Conservation (phyloP, 2,797 vertebrate species). For the Manis javanica region DNA sequence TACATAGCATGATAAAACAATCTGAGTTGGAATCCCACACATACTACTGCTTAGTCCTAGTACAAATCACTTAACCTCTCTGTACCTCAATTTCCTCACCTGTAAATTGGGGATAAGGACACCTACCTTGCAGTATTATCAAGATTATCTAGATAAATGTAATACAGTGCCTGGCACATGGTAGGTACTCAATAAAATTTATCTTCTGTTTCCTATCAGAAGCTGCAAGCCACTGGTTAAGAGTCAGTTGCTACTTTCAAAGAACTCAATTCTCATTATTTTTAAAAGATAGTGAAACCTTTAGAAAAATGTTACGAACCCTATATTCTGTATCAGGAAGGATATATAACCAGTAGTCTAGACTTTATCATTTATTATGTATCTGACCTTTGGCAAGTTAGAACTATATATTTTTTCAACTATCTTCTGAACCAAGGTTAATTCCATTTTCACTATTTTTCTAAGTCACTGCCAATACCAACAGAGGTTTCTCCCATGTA, state of each 20-base stretch:
- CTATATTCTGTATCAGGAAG: constrained; percentile 28
- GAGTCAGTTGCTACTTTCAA: not conserved
- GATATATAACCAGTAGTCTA: not conserved
- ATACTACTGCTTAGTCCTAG: not conserved
- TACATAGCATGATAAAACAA: not conserved
- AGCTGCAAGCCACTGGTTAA: not conserved
- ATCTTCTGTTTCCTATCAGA: not conserved
- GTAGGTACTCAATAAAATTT: not conserved
- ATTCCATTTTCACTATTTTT: constrained; percentile 41
- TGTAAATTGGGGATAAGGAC: not conserved
- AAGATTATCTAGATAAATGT: not conserved
- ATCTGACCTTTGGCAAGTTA: not conserved
- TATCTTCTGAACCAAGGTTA: constrained; percentile 46
- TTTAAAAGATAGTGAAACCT: constrained; percentile 43
- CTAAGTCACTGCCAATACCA: constrained; percentile 21
- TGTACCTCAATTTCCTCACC: not conserved
- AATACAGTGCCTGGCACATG: not conserved
- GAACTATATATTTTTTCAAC: constrained; percentile 11
- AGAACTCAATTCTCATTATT: constrained; percentile 19
- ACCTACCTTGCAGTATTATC: not conserved
- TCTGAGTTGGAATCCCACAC: not conserved
- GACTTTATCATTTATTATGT: constrained; percentile 17
- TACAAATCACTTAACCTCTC: constrained; percentile 1
- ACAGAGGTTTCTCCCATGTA: not conserved
- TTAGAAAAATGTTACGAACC: constrained; percentile 29